Evolutionary conservation across 2,797 vertebrate genomes (phyloP).

Genomic region (Schizopygopsis pylzovi): DNA sequence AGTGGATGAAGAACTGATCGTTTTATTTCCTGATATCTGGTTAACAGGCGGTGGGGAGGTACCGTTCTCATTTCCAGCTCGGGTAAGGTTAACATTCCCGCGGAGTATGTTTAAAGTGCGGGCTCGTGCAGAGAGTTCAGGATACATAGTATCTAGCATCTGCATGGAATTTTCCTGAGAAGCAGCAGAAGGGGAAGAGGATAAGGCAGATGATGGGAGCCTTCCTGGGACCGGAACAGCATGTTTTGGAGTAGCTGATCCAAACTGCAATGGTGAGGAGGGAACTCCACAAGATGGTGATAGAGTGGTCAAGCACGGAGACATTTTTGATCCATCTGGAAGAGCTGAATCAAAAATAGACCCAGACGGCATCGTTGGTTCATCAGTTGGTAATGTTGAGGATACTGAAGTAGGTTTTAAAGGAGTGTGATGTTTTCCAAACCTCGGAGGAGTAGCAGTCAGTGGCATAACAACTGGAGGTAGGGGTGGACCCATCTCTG

Average conservation of each 20-base stretch:
- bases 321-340: constrained; percentile 59
- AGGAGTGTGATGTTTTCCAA: constrained; percentile 69
- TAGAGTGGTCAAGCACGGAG: constrained; percentile 68
- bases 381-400: constrained; percentile 78
- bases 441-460: constrained; percentile 82
- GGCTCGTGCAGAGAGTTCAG: constrained; percentile 91
- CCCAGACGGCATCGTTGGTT: constrained; percentile 67
- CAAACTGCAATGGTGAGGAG: constrained; percentile 95
- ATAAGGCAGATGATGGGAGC: constrained; percentile 79
- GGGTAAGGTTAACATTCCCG: constrained; percentile 84
- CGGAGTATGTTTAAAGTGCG: constrained; percentile 92
- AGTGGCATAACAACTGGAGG: constrained; percentile 87
- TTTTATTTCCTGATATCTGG: constrained; percentile 84
- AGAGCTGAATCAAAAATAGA: constrained; percentile 43
- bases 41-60: constrained; percentile 68
- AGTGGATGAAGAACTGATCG: constrained; percentile 85
- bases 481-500: constrained; percentile 90
- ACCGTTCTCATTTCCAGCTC: constrained; percentile 70
- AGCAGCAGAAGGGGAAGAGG: constrained; percentile 66
- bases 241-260: constrained; percentile 93
- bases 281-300: constrained; percentile 77
- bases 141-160: constrained; percentile 95
- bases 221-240: constrained; percentile 93
- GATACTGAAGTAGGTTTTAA: constrained; percentile 72
- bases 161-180: constrained; percentile 92